Evolutionary conservation across 1,140 invertebrate species (phyloP).

Genomic region (Physella acuta): DNA sequence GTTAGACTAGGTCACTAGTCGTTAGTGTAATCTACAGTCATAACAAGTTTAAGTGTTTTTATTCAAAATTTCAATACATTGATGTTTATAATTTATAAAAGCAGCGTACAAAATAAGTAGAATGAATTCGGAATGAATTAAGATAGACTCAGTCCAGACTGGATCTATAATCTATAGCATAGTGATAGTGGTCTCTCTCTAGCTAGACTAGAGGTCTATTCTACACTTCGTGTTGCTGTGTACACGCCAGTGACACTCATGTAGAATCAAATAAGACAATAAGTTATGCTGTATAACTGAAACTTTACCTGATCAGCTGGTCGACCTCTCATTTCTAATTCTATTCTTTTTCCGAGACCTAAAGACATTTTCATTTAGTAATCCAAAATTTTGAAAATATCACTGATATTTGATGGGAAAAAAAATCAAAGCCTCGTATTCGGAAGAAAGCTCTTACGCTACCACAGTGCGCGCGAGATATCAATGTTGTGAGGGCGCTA

Average conservation of each 20-base stretch:
- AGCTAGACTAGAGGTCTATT: too few species aligned
- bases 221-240: too few species aligned
- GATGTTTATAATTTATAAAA: too few species aligned
- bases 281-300: neutral
- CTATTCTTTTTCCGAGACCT: constrained; percentile 23
- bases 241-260: constrained; percentile 7
- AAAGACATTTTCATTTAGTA: constrained; percentile 23
- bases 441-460: constrained; percentile 25
- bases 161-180: too few species aligned
- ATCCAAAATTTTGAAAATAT: constrained; percentile 5
- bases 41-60: too few species aligned
- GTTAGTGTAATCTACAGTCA: too few species aligned
- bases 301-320: constrained; percentile 22
- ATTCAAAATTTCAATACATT: too few species aligned
- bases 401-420: neutral
- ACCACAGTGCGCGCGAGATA: constrained; percentile 30
- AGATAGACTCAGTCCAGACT: too few species aligned
- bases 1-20: too few species aligned
- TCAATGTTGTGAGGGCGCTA: constrained; percentile 23
- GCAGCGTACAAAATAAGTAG: too few species aligned
- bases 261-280: constrained; percentile 2
- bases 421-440: constrained; percentile 9
- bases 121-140: too few species aligned
- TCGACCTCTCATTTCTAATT: constrained; percentile 25
- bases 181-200: too few species aligned